Evolutionary conservation across 2,797 vertebrate genomes (phyloP), one percentile per base, ranked within the genome.

Genomic region (Hapalemur alaotrensis): DNA sequence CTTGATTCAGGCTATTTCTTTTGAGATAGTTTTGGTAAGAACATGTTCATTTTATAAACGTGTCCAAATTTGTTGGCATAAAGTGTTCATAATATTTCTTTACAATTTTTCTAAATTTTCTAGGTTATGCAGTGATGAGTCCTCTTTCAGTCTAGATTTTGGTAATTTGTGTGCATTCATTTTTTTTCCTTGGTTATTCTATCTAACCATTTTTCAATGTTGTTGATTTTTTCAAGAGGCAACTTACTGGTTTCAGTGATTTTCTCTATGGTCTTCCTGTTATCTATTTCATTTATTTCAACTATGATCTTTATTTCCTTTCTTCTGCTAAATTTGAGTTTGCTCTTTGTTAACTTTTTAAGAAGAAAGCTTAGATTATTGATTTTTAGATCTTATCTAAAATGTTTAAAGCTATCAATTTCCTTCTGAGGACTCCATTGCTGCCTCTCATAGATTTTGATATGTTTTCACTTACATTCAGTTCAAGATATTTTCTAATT

Each of bases 401-500:
- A 63, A 43, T 65, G 6, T 84, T 65, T 89, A 93, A 89, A 90
- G 48, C 22, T 90, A 48, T 28, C n/a, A 57, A 67, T 52, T 80
- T 79, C 10, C 38, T 92, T 69, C 87, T 80, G 59, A 18, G 30
- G 22, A 43, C 52, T 82, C 25, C 41, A 76, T 76, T 78, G 43
- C 28, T 65, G 13, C 9, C 72, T 63, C 63, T 7, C 38, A 30
- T 48, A 63, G 20, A 54, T 72, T 91, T 87, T 88, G 57, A 82
- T 52, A 54, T 43, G 85, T 14, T 90, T 93, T 78, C 54, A 82
- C 20, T 18, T 63, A 81, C 14, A 67, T 69, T 81, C 57, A 54
- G 75, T 80, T 88, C 78, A 79, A 89, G 38, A 11, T 94, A 70
- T 46, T 87, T 76, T 57, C n/a, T 52, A 54, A 78, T 63, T 96